phyloP scores from a whole-genome alignment of 2,888 invertebrate genomes.

The Drosophila lutescens region DNA sequence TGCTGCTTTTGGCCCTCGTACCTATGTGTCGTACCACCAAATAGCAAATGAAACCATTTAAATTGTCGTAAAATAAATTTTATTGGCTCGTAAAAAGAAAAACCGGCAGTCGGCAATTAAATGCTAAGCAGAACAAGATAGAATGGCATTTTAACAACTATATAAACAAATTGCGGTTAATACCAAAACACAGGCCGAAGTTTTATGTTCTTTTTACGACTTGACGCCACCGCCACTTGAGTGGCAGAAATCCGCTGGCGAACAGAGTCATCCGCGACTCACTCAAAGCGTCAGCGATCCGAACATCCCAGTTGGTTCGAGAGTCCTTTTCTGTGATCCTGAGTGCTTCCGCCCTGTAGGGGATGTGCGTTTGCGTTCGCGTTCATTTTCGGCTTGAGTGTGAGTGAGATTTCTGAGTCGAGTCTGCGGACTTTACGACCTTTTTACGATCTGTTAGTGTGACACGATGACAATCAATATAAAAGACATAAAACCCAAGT shows the following conservation, averaged over 20 bases:
- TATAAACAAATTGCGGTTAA: slow-evolving; percentile 81
- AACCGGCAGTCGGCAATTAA: slow-evolving; percentile 72
- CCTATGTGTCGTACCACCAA: slow-evolving; percentile 19
- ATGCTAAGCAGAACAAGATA: slow-evolving; percentile 72
- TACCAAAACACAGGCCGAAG: slow-evolving; percentile 55
- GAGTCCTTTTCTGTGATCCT: slow-evolving; percentile 46
- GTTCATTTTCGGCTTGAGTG: slow-evolving; percentile 41
- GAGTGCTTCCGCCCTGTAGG: slow-evolving; percentile 15
- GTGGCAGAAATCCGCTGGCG: slow-evolving; percentile 15
- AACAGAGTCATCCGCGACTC: slow-evolving; percentile 24
- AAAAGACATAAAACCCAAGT: slow-evolving; percentile 78
- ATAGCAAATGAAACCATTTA: slow-evolving; percentile 71
- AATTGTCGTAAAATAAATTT: slow-evolving; percentile 80
- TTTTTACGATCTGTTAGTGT: slow-evolving; percentile 83
- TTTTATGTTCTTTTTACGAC: slow-evolving; percentile 84
- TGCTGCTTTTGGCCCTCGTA: slow-evolving; percentile 30
- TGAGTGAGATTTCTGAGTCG: slow-evolving; percentile 12
- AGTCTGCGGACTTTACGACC: slow-evolving; percentile 76
- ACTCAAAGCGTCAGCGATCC: slow-evolving; percentile 59
- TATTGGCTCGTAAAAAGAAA: slow-evolving; percentile 79
- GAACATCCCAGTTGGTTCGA: slow-evolving; percentile 33
- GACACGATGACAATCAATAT: slow-evolving; percentile 82
- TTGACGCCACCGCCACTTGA: slow-evolving; percentile 83
- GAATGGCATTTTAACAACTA: slow-evolving; percentile 79
- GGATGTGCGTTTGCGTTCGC: slow-evolving; percentile 26